These are phyloP conservation scores for Bilobella aurantiaca DNA, from an alignment of 1,140 invertebrate species.

Conservation along the genomic window DNA sequence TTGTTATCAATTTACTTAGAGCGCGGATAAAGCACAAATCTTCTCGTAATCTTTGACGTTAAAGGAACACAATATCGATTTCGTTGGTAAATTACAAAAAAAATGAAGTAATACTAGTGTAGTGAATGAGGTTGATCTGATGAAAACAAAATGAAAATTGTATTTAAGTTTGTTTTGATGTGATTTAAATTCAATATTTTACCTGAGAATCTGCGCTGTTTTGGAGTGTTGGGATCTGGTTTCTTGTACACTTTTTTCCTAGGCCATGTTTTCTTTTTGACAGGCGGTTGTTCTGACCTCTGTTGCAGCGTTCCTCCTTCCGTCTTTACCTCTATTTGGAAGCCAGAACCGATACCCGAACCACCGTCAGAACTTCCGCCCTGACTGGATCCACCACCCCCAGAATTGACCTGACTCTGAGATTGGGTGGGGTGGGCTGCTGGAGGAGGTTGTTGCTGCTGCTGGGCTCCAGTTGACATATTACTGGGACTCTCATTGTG, in stretches of 20 bases:
- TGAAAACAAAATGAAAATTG: too few species aligned
- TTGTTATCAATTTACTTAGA: too few species aligned
- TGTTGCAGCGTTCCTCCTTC: neutral
- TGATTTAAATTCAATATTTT: neutral
- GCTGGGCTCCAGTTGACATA: slow-evolving; percentile 24
- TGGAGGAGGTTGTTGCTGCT: slow-evolving; percentile 33
- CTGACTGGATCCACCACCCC: slow-evolving; percentile 31
- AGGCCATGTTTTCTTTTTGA: slow-evolving; percentile 33
- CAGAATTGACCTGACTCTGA: slow-evolving; percentile 23
- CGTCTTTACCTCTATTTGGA: slow-evolving; percentile 16
- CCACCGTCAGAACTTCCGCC: slow-evolving; percentile 25
- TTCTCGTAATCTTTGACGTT: too few species aligned
- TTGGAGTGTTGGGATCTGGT: slow-evolving; percentile 34
- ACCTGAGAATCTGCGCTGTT: slow-evolving; percentile 35
- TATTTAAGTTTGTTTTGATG: too few species aligned
- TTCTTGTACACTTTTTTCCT: slow-evolving; percentile 36
- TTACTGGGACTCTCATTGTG: slow-evolving; percentile 28
- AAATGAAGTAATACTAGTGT: too few species aligned
- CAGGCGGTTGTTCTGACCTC: neutral
- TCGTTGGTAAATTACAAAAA: too few species aligned
- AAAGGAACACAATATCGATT: too few species aligned
- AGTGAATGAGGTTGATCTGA: too few species aligned
- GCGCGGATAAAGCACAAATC: too few species aligned
- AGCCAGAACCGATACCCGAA: slow-evolving; percentile 14
- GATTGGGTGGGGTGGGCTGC: slow-evolving; percentile 28